Percentiles rank a stretch among this genome's conserved stretches.
Conservation (phyloP, 2,113 vertebrate species). For the Danio rerio region DNA sequence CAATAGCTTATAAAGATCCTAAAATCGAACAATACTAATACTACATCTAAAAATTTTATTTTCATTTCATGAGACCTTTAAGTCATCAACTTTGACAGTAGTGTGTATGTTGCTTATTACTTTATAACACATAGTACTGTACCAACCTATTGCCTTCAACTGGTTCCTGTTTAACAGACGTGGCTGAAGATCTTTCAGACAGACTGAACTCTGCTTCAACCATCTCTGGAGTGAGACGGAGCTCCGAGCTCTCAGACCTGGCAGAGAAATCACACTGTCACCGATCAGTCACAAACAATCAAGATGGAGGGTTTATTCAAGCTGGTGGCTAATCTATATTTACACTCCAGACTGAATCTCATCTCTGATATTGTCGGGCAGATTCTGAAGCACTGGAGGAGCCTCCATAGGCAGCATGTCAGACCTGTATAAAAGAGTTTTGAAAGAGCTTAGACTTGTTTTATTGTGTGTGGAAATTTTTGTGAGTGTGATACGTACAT, state of each 20-base stretch:
- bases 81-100: too few relatives aligned
- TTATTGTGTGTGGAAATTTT: neutral
- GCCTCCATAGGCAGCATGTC: slow-evolving; percentile 49
- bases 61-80: too few relatives aligned
- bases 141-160: slow-evolving; percentile 45
- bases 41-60: too few relatives aligned
- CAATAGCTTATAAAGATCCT: too few relatives aligned
- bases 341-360: slow-evolving; percentile 47
- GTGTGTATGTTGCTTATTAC: too few relatives aligned
- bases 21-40: too few relatives aligned
- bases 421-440: slow-evolving; percentile 17
- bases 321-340: neutral
- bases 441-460: neutral
- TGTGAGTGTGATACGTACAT: slow-evolving; percentile 74
- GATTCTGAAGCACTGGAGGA: slow-evolving; percentile 29
- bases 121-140: neutral
- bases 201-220: slow-evolving; percentile 82
- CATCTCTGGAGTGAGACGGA: slow-evolving; percentile 84
- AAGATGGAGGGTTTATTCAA: neutral
- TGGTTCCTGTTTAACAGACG: slow-evolving; percentile 18
- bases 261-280: slow-evolving; percentile 21
- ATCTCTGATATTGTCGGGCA: slow-evolving; percentile 44
- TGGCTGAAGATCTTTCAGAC: slow-evolving; percentile 5
- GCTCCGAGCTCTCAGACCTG: slow-evolving; percentile 63
- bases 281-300: neutral